Conservation (phyloP, 2,888 invertebrate species). For the Campoplex nolae region DNA sequence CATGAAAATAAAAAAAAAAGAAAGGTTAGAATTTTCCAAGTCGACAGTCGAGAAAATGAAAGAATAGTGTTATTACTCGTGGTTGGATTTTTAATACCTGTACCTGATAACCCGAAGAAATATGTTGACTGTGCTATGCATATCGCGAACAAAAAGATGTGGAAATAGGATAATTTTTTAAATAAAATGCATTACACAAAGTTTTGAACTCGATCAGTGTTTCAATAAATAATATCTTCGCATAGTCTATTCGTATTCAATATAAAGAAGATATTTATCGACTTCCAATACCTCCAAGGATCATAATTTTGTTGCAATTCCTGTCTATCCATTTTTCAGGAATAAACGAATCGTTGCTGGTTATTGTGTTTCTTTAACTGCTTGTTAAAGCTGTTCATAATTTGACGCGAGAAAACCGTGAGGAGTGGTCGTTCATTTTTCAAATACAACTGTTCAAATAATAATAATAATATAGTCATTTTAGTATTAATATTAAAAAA, state of each 20-base stretch:
- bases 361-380: neutral
- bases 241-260: no score
- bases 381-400: neutral
- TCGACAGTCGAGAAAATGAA: neutral
- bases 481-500: no score
- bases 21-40: slow-evolving; percentile 18
- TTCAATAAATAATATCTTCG: no score
- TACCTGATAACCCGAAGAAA: neutral
- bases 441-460: neutral
- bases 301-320: no score
- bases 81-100: neutral
- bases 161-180: no score
- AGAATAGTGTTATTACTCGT: slow-evolving; percentile 1
- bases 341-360: neutral
- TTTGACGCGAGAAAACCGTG: neutral
- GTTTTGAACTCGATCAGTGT: neutral
- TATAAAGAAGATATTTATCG: no score
- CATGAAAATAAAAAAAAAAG: slow-evolving; percentile 37
- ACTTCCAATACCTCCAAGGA: no score
- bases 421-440: neutral
- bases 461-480: no score
- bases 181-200: neutral
- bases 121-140: no score
- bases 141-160: neutral
- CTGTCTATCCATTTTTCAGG: neutral